These are phyloP conservation scores for Podabrus alpinus DNA, from an alignment of 2,888 invertebrate genomes.

Conservation along the genomic window DNA sequence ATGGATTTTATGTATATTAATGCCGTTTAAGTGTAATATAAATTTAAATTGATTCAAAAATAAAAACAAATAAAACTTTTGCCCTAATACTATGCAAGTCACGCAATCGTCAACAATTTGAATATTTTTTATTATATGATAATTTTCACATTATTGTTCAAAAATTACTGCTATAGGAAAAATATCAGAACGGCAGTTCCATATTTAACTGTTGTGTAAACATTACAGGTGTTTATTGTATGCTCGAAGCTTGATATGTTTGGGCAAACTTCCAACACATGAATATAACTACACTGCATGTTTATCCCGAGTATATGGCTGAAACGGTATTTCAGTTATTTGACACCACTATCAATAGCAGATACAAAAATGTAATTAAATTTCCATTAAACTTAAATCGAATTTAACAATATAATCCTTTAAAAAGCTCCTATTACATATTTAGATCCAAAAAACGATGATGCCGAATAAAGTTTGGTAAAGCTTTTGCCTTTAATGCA, in stretches of 20 bases:
- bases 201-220: constrained; percentile 11
- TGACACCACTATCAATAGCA: neutral
- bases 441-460: constrained; percentile 11
- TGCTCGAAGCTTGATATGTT: constrained; percentile 15
- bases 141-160: neutral
- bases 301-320: neutral
- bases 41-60: neutral
- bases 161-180: neutral
- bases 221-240: constrained; percentile 23
- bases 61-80: neutral
- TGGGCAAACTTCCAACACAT: constrained; percentile 9
- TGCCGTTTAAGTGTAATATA: neutral
- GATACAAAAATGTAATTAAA: neutral
- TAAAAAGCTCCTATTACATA: constrained; percentile 13
- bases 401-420: neutral
- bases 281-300: neutral
- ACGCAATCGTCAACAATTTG: neutral
- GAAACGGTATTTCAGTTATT: neutral
- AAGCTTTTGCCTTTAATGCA: constrained; percentile 17
- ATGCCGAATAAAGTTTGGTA: constrained; percentile 11
- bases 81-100: neutral
- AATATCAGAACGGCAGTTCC: neutral
- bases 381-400: neutral
- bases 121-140: neutral
- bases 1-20: neutral